Evolutionary conservation across 1,140 invertebrate species (phyloP), one percentile per base, ranked within the genome.

Genomic region (Colletes latitarsis): DNA sequence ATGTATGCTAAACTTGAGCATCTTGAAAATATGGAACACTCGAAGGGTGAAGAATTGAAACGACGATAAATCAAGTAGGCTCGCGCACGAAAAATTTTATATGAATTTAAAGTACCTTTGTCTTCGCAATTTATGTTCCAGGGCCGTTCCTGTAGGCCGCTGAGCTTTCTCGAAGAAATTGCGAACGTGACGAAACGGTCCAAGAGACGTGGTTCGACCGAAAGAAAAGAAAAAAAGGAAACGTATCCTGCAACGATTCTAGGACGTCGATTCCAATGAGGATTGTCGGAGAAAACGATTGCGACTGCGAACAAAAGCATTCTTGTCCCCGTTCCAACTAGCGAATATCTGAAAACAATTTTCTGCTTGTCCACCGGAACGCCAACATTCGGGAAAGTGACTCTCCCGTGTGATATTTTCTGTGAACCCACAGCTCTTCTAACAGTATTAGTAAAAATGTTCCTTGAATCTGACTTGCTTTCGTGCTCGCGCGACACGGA

Each of bases 121-220:
- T 39, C 60, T 62, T 58, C 52, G 14, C 60, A 78, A 62, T 83
- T 85, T 67, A 58, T 86, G 79, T 88, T 88, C 3, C 77, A 88
- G 86, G 10, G 53, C 43, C 21, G 63, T 10, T 39, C 46, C 12
- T 19, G 12, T 6, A 62, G 10, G 63, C 43, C 30, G 19, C 14
- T 30, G 60, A 21, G 21, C 30, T 21, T 15, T 69, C 8, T 9
- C 58, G 21, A 74, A 57, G 57, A 75, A 86, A 82, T 77, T 75
- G 74, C 71, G 17, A 67, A 80, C 79, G 60, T 77, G 72, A 81
- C 52, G n/a, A 77, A 69, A 77, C 57, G 75, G 30, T 55, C 0
- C 0, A 17, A 41, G 30, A 14, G 39, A 41, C 19, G 4, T 68
- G 30, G 46, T 41, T 21, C 6, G 15, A 3, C 0, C 21, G 15